Evolutionary conservation across 2,113 vertebrate genomes (phyloP).

Genomic region (Scomber japonicus): DNA sequence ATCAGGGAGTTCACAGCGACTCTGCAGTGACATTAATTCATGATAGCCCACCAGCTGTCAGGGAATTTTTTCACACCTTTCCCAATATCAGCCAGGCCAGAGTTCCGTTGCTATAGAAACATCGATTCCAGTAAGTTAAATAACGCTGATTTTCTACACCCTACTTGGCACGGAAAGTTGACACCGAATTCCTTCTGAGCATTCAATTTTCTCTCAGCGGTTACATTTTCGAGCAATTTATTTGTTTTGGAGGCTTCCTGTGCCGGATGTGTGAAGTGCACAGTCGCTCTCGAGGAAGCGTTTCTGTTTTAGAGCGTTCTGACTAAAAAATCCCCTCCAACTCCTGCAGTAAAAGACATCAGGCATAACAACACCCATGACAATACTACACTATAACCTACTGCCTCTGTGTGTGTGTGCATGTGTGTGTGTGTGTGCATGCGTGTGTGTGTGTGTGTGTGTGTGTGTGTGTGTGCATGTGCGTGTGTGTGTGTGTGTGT

Average conservation of each 20-base stretch:
- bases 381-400: constrained; percentile 39
- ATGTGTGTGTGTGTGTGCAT: constrained; percentile 30
- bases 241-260: constrained; percentile 22
- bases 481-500: no score
- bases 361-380: constrained; percentile 58
- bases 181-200: constrained; percentile 37
- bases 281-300: background rate
- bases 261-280: background rate
- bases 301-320: background rate
- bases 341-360: constrained; percentile 19
- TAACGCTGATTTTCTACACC: constrained; percentile 42
- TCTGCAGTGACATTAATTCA: constrained; percentile 55
- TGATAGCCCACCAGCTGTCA: constrained; percentile 69
- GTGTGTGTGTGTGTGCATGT: no score
- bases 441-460: background rate
- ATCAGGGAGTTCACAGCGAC: constrained; percentile 18
- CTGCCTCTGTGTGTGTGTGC: constrained; percentile 18
- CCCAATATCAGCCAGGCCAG: constrained; percentile 48
- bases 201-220: constrained; percentile 3
- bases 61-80: constrained; percentile 74
- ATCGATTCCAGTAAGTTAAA: constrained; percentile 62
- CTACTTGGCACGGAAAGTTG: constrained; percentile 38
- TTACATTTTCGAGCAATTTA: background rate
- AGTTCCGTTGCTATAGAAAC: constrained; percentile 74
- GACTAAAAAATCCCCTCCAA: background rate